These are phyloP conservation scores for Clunio marinus DNA, from an alignment of 2,888 invertebrate genomes.

Conservation along the genomic window DNA sequence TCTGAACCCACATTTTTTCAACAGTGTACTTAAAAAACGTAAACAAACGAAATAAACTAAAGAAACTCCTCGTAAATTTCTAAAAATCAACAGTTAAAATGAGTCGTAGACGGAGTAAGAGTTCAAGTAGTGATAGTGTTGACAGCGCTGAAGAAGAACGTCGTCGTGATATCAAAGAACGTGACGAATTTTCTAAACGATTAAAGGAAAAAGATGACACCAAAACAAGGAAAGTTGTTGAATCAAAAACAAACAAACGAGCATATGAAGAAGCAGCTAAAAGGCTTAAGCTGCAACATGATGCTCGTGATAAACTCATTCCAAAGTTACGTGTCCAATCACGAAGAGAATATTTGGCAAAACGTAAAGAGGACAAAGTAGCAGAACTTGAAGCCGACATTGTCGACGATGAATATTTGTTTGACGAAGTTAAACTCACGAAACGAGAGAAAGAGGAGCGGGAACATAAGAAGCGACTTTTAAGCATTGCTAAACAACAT, in stretches of 20 bases:
- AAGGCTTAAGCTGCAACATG: constrained; percentile 79
- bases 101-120: constrained; percentile 40
- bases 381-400: constrained; percentile 93
- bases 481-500: constrained; percentile 91
- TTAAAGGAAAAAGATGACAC: constrained; percentile 85
- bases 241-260: constrained; percentile 57
- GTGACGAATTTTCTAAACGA: constrained; percentile 90
- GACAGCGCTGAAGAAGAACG: constrained; percentile 79
- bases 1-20: no score
- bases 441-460: constrained; percentile 78
- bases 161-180: constrained; percentile 78
- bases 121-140: constrained; percentile 47
- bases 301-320: constrained; percentile 79
- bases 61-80: no score
- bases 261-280: constrained; percentile 86
- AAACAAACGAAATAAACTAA: no score
- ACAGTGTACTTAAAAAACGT: no score
- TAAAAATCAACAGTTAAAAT: no score
- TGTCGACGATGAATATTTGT: constrained; percentile 91
- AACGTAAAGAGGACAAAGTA: constrained; percentile 94
- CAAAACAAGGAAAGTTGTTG: constrained; percentile 74
- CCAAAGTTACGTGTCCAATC: constrained; percentile 88
- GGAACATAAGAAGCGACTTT: constrained; percentile 83
- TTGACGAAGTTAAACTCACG: constrained; percentile 84
- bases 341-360: constrained; percentile 88